Evolutionary conservation across 2,888 invertebrate genomes (phyloP).

Genomic region (Eledone cirrhosa): DNA sequence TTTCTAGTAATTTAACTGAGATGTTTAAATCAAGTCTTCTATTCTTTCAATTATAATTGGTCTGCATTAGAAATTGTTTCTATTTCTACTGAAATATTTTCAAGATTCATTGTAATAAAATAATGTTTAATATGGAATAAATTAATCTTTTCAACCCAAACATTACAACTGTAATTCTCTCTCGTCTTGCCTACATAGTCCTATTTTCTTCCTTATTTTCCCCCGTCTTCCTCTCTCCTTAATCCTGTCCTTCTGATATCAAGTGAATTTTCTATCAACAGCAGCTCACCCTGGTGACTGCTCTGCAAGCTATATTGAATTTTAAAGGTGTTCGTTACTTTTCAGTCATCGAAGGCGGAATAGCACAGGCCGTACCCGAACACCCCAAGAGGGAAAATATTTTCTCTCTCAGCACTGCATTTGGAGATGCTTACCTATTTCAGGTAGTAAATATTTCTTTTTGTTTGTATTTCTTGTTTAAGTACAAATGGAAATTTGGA

Average conservation of each 20-base stretch:
- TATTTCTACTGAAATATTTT: too few species aligned
- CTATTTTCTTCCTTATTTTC: neutral
- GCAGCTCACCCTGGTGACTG: slow-evolving; percentile 17
- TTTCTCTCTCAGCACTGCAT: slow-evolving; percentile 96
- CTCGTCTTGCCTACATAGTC: too few species aligned
- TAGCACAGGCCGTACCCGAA: slow-evolving; percentile 99
- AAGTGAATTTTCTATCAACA: neutral
- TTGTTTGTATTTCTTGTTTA: neutral
- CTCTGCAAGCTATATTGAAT: slow-evolving; percentile 23
- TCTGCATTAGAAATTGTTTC: too few species aligned
- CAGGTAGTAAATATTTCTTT: slow-evolving; percentile 73
- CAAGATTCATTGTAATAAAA: too few species aligned
- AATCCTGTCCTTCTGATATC: neutral
- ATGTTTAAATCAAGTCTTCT: too few species aligned
- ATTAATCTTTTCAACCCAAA: too few species aligned
- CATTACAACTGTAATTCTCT: too few species aligned
- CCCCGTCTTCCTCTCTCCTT: neutral
- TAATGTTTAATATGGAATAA: too few species aligned
- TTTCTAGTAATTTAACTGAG: too few species aligned
- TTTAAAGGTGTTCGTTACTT: slow-evolving; percentile 33
- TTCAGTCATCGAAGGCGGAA: slow-evolving; percentile 69
- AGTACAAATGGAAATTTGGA: too few species aligned
- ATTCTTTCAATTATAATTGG: too few species aligned
- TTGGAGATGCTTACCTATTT: slow-evolving; percentile 96
- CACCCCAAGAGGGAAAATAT: slow-evolving; percentile 97